phyloP scores from a whole-genome alignment of 2,113 vertebrate genomes.

The Bungarus multicinctus region DNA sequence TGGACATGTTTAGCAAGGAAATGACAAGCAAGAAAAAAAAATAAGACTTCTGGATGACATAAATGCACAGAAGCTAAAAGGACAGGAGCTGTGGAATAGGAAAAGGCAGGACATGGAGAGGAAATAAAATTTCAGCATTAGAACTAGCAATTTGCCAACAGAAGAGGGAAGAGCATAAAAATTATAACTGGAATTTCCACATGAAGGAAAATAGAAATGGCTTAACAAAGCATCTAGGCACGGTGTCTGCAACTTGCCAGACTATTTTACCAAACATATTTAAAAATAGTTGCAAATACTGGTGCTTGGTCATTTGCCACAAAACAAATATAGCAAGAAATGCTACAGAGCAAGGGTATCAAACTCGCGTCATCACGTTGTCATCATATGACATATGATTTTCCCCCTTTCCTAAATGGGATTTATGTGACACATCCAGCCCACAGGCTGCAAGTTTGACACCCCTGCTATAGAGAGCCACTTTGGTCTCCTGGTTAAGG shows the following conservation, averaged over 20 bases:
- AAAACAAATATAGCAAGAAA: neutral
- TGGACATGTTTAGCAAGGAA: neutral
- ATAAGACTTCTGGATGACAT: neutral
- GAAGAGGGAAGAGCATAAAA: neutral
- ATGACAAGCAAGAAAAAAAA: neutral
- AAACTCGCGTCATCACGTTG: no score
- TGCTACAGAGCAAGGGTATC: neutral
- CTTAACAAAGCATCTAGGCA: neutral
- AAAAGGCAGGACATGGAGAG: neutral
- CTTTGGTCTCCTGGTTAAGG: no score
- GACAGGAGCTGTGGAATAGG: neutral
- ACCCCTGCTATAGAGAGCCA: neutral
- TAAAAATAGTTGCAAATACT: neutral
- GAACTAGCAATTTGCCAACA: neutral
- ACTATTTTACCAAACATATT: neutral
- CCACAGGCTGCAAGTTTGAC: no score
- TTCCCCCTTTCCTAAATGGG: no score
- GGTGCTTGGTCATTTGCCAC: neutral
- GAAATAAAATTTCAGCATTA: neutral
- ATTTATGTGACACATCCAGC: no score
- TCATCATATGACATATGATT: no score
- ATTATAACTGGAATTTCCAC: neutral
- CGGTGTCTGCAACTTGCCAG: neutral
- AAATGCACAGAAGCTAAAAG: neutral
- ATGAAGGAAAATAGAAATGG: neutral